These are phyloP conservation scores for Argopecten irradians DNA, from an alignment of 1,140 invertebrate species.

Conservation along the genomic window DNA sequence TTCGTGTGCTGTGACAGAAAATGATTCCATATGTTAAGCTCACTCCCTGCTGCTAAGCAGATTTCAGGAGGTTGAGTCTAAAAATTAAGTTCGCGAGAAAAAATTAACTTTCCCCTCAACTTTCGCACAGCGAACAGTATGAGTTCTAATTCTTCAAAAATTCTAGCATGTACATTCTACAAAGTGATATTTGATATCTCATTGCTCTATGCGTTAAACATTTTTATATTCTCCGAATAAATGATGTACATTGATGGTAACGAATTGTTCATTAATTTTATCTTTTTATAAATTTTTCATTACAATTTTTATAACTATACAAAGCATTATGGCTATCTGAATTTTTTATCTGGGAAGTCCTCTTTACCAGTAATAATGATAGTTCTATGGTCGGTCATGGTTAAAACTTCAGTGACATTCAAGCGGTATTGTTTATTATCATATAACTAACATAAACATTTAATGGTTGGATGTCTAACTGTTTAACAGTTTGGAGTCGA, in stretches of 20 bases:
- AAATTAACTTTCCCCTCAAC: neutral
- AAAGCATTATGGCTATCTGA: no score
- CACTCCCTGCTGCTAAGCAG: neutral
- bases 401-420: no score
- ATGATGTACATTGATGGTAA: neutral
- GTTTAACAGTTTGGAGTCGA: no score
- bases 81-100: slow-evolving; percentile 1
- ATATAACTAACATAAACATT: no score
- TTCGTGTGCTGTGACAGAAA: neutral
- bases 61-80: neutral
- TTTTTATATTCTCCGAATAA: neutral
- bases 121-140: slow-evolving; percentile 5
- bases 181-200: neutral
- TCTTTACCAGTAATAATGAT: no score
- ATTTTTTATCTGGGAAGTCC: no score
- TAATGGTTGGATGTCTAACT: no score
- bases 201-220: neutral
- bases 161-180: neutral
- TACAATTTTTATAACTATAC: no score
- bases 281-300: no score
- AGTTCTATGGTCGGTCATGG: no score
- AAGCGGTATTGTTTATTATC: no score
- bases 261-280: no score
- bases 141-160: neutral
- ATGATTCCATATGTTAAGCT: neutral